phyloP scores from a whole-genome alignment of 2,888 invertebrate species.

The Drosophila merina region DNA sequence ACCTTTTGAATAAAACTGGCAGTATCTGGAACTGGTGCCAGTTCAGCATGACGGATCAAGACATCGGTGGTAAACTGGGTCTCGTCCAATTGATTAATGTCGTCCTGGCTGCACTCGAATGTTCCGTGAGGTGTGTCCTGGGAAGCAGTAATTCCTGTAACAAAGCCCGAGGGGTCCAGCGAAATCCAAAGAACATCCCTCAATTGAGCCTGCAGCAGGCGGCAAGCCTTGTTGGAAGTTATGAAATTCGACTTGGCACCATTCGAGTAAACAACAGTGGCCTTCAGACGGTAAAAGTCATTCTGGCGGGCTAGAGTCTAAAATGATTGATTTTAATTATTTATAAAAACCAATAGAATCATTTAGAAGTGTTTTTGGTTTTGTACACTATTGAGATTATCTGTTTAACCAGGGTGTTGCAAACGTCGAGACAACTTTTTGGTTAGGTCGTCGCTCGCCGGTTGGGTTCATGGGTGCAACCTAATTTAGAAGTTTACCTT shows the following conservation, averaged over 20 bases:
- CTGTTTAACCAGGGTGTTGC: background rate
- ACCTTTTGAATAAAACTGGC: slow-evolving; percentile 96
- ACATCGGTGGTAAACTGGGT: slow-evolving; percentile 90
- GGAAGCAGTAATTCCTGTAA: slow-evolving; percentile 87
- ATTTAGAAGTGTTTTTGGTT: too few species aligned
- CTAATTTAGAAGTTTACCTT: slow-evolving; percentile 83
- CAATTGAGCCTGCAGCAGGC: slow-evolving; percentile 90
- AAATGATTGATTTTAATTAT: slow-evolving; percentile 4
- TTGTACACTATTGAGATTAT: background rate
- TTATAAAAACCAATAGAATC: too few species aligned
- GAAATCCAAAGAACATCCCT: slow-evolving; percentile 92
- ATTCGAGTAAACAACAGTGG: slow-evolving; percentile 88
- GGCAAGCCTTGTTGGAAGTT: slow-evolving; percentile 92
- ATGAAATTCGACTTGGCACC: slow-evolving; percentile 88
- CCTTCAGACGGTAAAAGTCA: slow-evolving; percentile 90
- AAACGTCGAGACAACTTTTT: background rate
- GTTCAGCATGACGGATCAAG: slow-evolving; percentile 91
- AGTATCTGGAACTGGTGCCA: slow-evolving; percentile 97
- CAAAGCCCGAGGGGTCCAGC: slow-evolving; percentile 91
- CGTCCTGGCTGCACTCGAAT: slow-evolving; percentile 56
- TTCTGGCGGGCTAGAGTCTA: slow-evolving; percentile 88
- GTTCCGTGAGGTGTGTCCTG: slow-evolving; percentile 85
- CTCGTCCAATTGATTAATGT: slow-evolving; percentile 65
- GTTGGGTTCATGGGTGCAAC: background rate
- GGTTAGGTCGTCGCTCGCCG: background rate